phyloP scores from a whole-genome alignment of 2,113 vertebrate species.

The Cephalopterus ornatus region DNA sequence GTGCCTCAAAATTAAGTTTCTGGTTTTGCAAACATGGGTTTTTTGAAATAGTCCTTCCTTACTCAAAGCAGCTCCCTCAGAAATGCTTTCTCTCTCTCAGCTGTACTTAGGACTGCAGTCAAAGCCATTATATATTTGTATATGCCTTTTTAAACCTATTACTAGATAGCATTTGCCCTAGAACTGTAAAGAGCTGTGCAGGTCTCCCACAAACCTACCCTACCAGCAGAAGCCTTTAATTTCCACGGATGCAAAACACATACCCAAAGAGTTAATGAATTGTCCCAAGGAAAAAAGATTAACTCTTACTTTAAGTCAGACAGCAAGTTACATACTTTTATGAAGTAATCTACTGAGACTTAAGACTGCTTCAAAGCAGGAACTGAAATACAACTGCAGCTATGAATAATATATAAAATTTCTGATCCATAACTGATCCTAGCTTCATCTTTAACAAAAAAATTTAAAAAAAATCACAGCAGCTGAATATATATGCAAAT shows the following conservation, averaged over 20 bases:
- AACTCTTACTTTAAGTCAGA: background rate
- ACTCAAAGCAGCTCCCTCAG: background rate
- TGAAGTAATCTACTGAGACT: background rate
- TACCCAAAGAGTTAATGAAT: background rate
- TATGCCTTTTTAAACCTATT: background rate
- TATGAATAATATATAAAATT: background rate
- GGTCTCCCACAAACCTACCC: background rate
- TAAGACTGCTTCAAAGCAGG: background rate
- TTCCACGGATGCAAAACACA: background rate
- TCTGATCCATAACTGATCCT: background rate
- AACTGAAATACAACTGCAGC: background rate
- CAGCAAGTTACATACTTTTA: background rate
- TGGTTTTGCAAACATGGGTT: rapidly evolving
- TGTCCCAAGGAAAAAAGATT: background rate
- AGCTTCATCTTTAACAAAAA: background rate
- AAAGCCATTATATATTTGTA: background rate
- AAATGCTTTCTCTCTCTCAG: background rate
- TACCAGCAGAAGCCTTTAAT: background rate
- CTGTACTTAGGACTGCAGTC: background rate
- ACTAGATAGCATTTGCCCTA: background rate
- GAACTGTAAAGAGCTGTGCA: background rate
- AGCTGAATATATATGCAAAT: background rate
- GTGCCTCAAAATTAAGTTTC: background rate
- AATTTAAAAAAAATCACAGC: background rate
- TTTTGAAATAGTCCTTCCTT: background rate